A percentile compares a stretch with the other conserved stretches of the same genome.
Conservation (phyloP, 37 sponge, comb jelly and placozoan genomes). For the Eunapius fragilis region DNA sequence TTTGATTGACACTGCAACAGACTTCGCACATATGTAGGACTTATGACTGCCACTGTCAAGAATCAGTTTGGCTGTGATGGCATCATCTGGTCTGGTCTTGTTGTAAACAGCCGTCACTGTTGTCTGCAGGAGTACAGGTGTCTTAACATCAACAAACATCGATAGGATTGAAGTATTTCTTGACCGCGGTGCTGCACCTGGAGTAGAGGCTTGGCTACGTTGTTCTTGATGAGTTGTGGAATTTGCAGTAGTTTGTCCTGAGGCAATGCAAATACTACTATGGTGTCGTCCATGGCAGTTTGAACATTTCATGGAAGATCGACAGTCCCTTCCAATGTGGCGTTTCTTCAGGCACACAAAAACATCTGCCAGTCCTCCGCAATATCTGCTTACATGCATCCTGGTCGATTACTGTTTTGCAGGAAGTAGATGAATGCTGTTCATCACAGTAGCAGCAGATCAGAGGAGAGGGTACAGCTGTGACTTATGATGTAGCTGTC, state of each 20-base stretch:
- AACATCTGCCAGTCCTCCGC: background rate
- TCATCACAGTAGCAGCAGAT: slow-evolving; percentile 20
- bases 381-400: no score
- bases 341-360: no score
- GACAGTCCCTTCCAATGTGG: no score
- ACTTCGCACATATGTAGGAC: slow-evolving; percentile 15
- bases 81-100: slow-evolving; percentile 1
- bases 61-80: background rate
- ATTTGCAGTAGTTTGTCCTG: no score
- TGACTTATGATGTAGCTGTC: slow-evolving; percentile 3
- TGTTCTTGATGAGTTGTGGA: background rate
- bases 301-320: background rate
- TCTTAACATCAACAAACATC: background rate
- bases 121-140: slow-evolving; percentile 20
- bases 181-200: no score
- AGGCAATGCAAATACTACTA: slow-evolving; percentile 12
- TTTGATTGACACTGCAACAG: no score
- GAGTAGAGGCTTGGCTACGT: background rate
- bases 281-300: slow-evolving; percentile 22
- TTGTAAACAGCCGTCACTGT: slow-evolving; percentile 3
- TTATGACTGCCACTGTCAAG: slow-evolving; percentile 42
- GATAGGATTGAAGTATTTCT: background rate
- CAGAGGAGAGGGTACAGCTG: background rate
- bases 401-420: no score
- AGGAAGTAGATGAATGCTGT: background rate